A percentile compares a stretch with the other conserved stretches of the same genome.
Conservation (phyloP, 2,888 invertebrate genomes). For the Leptopilina syphax region DNA sequence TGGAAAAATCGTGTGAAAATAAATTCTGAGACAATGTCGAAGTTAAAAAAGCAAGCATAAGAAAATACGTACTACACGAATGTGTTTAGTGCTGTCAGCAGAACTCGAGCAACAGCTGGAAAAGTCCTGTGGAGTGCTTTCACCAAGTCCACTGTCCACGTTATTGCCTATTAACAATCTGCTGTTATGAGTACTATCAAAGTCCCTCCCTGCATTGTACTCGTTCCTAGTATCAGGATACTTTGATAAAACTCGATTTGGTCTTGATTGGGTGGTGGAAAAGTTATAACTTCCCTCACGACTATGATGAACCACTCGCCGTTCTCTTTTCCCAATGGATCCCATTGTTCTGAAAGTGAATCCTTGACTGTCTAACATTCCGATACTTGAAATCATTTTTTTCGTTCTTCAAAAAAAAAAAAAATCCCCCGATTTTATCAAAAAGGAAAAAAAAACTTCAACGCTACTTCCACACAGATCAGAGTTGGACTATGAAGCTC, state of each 20-base stretch:
- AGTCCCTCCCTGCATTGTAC: slow-evolving; percentile 71
- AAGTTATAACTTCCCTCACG: slow-evolving; percentile 73
- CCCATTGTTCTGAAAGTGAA: slow-evolving; percentile 74
- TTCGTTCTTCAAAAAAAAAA: slow-evolving; percentile 19
- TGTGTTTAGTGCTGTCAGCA: slow-evolving; percentile 74
- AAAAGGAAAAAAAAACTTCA: background rate
- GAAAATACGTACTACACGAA: slow-evolving; percentile 72
- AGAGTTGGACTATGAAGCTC: background rate
- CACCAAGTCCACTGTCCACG: slow-evolving; percentile 74
- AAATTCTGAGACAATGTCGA: slow-evolving; percentile 1
- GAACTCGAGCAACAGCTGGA: slow-evolving; percentile 76
- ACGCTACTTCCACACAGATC: slow-evolving; percentile 29
- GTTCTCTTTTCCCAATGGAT: slow-evolving; percentile 73
- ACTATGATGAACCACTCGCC: slow-evolving; percentile 70
- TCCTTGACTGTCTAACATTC: slow-evolving; percentile 63
- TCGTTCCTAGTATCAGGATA: slow-evolving; percentile 68
- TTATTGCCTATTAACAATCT: slow-evolving; percentile 72
- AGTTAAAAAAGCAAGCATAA: slow-evolving; percentile 54
- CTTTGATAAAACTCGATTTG: slow-evolving; percentile 66
- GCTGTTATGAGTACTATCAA: slow-evolving; percentile 71
- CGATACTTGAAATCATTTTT: slow-evolving; percentile 50
- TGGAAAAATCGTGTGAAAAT: background rate
- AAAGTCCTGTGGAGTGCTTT: slow-evolving; percentile 75
- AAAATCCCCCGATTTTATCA: background rate
- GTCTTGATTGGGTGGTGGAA: slow-evolving; percentile 61